A percentile compares a stretch with the other conserved stretches of the same genome.
Conservation (phyloP, 2,888 invertebrate genomes). For the Lithophane socia region DNA sequence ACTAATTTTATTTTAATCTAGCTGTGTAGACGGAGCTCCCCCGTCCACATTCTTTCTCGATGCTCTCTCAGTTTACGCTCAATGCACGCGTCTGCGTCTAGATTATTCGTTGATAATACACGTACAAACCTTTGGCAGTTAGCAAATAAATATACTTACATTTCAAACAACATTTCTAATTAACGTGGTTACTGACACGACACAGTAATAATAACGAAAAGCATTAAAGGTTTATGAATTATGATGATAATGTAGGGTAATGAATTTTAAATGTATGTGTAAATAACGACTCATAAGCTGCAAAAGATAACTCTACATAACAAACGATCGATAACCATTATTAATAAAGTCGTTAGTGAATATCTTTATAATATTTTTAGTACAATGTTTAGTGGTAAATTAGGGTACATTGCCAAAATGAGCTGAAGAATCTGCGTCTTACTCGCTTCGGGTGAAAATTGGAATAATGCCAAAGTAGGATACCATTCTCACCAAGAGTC, state of each 20-base stretch:
- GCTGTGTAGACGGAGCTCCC: constrained; percentile 43
- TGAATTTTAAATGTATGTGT: constrained; percentile 3
- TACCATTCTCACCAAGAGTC: constrained; percentile 80
- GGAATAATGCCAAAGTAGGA: constrained; percentile 84
- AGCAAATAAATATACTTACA: constrained; percentile 10
- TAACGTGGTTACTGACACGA: constrained; percentile 7
- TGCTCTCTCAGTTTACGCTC: constrained; percentile 55
- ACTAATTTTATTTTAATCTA: constrained; percentile 59
- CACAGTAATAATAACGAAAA: constrained; percentile 15
- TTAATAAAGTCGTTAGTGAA: constrained; percentile 30
- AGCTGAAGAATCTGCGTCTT: constrained; percentile 82
- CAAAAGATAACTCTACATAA: constrained; percentile 8
- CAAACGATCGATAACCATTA: constrained; percentile 14
- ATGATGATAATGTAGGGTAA: constrained; percentile 12
- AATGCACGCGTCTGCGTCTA: constrained; percentile 53
- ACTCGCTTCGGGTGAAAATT: constrained; percentile 80
- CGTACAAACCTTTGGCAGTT: constrained; percentile 26
- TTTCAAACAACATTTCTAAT: constrained; percentile 9
- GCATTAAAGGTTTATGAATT: constrained; percentile 14
- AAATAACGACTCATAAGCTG: constrained; percentile 21
- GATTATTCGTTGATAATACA: constrained; percentile 61
- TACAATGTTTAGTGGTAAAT: constrained; percentile 54
- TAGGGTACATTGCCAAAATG: constrained; percentile 82
- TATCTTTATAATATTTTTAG: constrained; percentile 54
- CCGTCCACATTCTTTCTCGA: constrained; percentile 57